Evolutionary conservation across 2,113 vertebrate species (phyloP).

Genomic region (Leucopsar rothschildi): DNA sequence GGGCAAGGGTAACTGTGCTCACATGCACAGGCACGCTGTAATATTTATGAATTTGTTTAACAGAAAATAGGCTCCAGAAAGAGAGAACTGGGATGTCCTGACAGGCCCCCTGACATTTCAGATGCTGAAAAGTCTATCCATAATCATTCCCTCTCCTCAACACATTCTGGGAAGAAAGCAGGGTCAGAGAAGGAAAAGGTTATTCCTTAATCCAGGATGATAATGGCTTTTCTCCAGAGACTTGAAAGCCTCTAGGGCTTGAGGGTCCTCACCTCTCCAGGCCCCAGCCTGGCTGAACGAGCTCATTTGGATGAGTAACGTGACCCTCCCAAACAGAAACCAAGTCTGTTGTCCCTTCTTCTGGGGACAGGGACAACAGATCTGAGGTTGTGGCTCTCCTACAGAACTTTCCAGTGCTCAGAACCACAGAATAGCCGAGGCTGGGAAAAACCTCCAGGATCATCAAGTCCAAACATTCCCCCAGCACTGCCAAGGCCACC

Average conservation of each 20-base stretch:
- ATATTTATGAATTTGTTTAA: not conserved
- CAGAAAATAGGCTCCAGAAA: not conserved
- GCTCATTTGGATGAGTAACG: not conserved
- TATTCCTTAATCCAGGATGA: not conserved
- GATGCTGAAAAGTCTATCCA: not conserved
- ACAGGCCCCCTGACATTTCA: not conserved
- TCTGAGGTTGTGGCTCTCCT: not conserved
- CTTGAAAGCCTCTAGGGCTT: not conserved
- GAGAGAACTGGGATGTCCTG: not conserved
- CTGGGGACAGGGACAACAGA: not conserved
- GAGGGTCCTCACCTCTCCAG: not conserved
- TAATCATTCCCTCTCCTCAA: not conserved
- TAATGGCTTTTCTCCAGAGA: not conserved
- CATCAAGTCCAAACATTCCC: not conserved
- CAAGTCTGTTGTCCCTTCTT: not conserved
- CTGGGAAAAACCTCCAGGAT: not conserved
- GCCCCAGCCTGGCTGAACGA: not conserved
- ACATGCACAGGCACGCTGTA: not conserved
- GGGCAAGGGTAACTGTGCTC: not conserved
- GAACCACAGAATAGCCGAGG: not conserved
- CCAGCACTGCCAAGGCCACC: not conserved
- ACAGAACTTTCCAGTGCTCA: not conserved
- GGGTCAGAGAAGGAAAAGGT: not conserved
- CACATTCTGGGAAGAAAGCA: not conserved
- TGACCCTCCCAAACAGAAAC: not conserved